These are phyloP conservation scores for Girardia tigrina DNA, from an alignment of 2,888 invertebrate genomes.

Conservation along the genomic window DNA sequence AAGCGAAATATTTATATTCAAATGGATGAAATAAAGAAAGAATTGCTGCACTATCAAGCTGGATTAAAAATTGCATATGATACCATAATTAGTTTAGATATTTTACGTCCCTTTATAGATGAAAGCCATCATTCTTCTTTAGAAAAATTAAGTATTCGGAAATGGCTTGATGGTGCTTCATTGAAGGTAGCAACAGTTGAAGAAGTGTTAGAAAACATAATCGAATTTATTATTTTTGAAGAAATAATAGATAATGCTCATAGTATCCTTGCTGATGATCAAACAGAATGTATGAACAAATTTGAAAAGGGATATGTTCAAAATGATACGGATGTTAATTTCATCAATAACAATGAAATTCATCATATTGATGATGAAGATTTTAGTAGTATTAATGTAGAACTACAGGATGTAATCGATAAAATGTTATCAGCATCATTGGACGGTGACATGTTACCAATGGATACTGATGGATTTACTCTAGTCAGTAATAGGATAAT, in stretches of 20 bases:
- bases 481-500: neutral
- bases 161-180: neutral
- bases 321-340: neutral
- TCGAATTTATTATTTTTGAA: too few relatives aligned
- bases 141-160: neutral
- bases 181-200: neutral
- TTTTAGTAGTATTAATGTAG: neutral
- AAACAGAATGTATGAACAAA: neutral
- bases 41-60: neutral
- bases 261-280: too few relatives aligned
- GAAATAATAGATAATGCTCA: too few relatives aligned
- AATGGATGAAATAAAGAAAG: neutral
- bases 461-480: conserved; percentile 7
- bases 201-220: neutral
- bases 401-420: neutral
- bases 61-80: neutral
- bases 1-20: neutral
- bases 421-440: neutral
- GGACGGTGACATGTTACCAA: neutral
- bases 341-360: neutral
- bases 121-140: neutral
- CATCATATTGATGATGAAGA: neutral
- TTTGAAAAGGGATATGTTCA: neutral
- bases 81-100: neutral
- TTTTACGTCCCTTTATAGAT: neutral